phyloP scores from a whole-genome alignment of 1,140 invertebrate species.

The Musca vetustissima region DNA sequence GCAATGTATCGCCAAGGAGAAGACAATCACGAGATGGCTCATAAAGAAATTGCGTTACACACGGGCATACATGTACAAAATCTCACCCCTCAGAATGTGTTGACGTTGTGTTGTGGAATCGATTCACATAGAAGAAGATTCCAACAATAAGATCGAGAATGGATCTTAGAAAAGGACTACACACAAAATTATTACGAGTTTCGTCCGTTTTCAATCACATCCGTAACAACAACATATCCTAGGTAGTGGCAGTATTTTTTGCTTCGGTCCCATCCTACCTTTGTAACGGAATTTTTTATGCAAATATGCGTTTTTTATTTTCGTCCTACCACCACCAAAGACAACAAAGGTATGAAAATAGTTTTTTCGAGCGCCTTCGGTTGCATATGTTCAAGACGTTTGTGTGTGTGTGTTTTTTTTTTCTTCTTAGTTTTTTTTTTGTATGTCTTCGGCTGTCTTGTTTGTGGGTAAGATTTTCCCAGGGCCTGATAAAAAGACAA shows the following conservation, averaged over 20 bases:
- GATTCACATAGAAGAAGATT: background rate
- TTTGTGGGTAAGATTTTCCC: constrained; percentile 53
- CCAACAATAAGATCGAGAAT: constrained; percentile 1
- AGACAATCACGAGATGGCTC: constrained; percentile 1
- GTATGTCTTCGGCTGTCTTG: background rate
- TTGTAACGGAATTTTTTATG: constrained; percentile 35
- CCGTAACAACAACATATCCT: background rate
- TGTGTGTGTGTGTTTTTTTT: constrained; percentile 29
- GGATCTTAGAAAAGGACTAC: background rate
- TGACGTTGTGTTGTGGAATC: background rate
- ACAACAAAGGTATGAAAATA: background rate
- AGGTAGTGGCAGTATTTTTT: constrained; percentile 14
- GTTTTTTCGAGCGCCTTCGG: background rate
- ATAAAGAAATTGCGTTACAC: constrained; percentile 7
- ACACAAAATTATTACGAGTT: constrained; percentile 26
- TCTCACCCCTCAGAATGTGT: constrained; percentile 25
- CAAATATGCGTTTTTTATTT: constrained; percentile 28
- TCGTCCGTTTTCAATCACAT: constrained; percentile 24
- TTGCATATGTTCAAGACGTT: constrained; percentile 38
- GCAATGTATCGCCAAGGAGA: constrained; percentile 13
- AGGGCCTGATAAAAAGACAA: constrained; percentile 36
- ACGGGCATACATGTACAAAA: background rate
- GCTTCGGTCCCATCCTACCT: background rate
- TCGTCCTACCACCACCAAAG: constrained; percentile 8
- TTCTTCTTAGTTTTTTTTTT: constrained; percentile 3